Base-by-base conservation (phyloP, 2,888 invertebrate species). In the Eugnorisma glareosa region DNA sequence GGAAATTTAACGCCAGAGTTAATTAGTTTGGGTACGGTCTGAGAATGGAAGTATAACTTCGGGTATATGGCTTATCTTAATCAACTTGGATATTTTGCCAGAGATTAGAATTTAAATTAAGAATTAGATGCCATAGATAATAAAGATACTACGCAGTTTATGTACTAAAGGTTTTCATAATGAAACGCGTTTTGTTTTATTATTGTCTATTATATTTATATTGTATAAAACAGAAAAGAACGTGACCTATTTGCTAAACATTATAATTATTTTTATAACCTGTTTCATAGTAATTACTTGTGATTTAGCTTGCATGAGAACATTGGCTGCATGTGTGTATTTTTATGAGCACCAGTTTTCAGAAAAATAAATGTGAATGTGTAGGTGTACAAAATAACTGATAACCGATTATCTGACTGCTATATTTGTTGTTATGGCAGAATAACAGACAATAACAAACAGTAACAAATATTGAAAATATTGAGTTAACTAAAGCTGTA, bases 21-120 rank as follows among this genome's bases (percentile, higher is more conserved):
- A 84, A 81, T 84, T 83, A 83, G 80, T 75, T 83, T 43, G 81
- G 84, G 83, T 77, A 81, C 67, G 74, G 77, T 67, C 59, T 84
- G 75, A 81, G 85, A 84, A 81, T 77, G 70, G 64, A 75, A 77
- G 67, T 59, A 77, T 73, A 77, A 84, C 70, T 84, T 72, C 69
- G 70, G 45, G 69, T 77, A 63, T 77, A 83, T 77, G 59, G 68
- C 69, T 72, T 84, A 81, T 84, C 84, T 73, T 81, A 77, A 84
- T 83, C 69, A 81, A 84, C 72, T 81, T 45, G 68, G 61, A 77
- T 81, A 64, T 74, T 81, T 77, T 64, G n/a, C 54, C n/a, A 37
- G 51, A 45, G 67, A 75, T 84, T 81, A 70, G 24, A 73, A 84
- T 77, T 54, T 81, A 72, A 81, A 77, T 81, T 74, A 57, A 76